phyloP scores from a whole-genome alignment of 2,888 invertebrate species.

The Caenorhabditis japonica region DNA sequence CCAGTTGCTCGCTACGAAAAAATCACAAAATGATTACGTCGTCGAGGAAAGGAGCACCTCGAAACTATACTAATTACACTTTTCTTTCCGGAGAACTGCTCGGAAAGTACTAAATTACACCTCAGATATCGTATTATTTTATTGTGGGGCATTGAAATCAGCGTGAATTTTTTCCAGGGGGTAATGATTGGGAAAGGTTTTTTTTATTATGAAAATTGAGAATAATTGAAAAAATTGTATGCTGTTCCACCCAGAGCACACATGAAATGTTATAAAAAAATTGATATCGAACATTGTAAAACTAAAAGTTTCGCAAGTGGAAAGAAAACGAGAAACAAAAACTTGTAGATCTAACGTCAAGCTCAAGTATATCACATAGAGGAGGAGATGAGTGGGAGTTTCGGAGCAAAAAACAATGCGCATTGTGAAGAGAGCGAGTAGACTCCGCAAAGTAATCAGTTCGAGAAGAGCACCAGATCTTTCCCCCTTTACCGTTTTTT shows the following conservation, averaged over 20 bases:
- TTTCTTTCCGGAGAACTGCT: conserved; percentile 8
- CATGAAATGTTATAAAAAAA: too few relatives aligned
- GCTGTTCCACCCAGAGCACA: too few relatives aligned
- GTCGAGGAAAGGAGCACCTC: conserved; percentile 39
- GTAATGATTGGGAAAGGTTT: too few relatives aligned
- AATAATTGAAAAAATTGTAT: too few relatives aligned
- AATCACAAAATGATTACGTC: conserved; percentile 10
- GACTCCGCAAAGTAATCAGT: conserved; percentile 47
- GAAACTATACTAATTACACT: conserved; percentile 51
- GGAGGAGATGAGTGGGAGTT: conserved; percentile 46
- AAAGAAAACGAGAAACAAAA: conserved; percentile 36
- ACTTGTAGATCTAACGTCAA: conserved; percentile 52
- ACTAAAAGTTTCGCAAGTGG: too few relatives aligned
- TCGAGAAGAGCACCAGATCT: conserved; percentile 36
- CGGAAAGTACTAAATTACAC: conserved; percentile 14
- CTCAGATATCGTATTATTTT: background rate
- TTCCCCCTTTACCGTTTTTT: conserved; percentile 1
- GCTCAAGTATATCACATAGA: conserved; percentile 51
- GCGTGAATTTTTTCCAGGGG: too few relatives aligned
- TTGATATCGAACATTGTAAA: too few relatives aligned
- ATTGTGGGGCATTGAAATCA: too few relatives aligned
- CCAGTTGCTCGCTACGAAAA: conserved; percentile 31
- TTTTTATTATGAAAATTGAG: too few relatives aligned
- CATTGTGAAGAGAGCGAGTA: conserved; percentile 20
- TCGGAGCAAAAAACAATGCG: conserved; percentile 23